Evolutionary conservation across 2,888 invertebrate genomes (phyloP), one percentile per base, ranked within the genome.

Genomic region (Caprella mutica): DNA sequence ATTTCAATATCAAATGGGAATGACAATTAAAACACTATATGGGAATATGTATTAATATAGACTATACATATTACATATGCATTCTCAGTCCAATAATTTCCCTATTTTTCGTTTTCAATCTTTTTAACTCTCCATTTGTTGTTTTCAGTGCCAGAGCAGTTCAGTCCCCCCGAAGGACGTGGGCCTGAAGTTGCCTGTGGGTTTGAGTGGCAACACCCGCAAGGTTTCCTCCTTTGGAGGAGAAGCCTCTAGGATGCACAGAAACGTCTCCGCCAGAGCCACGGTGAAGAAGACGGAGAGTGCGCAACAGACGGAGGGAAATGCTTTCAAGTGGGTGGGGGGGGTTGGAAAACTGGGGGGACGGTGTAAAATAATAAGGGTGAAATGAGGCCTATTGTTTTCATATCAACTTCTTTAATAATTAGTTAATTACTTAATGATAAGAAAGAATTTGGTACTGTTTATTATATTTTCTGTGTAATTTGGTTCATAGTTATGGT

Each of bases 251-350:
- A 58, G 64, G 39, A 44, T 56, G 46, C 65, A 65, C 51, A 64
- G 58, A 58, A 72, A 66, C 33, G 66, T 64, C 26, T 59, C 66
- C 50, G 60, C 60, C 44, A 54, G 63, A 35, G 57, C 67, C n/a
- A 67, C 68, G 19, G 48, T 48, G 29, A 73, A 68, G 67, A 78
- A 78, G 66, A 73, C 77, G 9, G 77, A 77, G 68, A 77, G 76
- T 65, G 74, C 76, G 14, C 77, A 77, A 66, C 77, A 77, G 68
- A 77, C 77, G 1, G 77, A 77, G 53, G 75, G 70, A 65, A 74
- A 74, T 66, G 74, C 74, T 51, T 76, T 76, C 69, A 74, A 75
- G 68, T 69, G 33, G 59, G 65, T 57, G 5, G 19, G n/a, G 26
- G 9, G 19, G 2, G 14, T 35, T 9, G 35, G n/a, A n/a, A n/a